Conservation (phyloP, 1,140 invertebrate species). For the Palaemon carinicauda region DNA sequence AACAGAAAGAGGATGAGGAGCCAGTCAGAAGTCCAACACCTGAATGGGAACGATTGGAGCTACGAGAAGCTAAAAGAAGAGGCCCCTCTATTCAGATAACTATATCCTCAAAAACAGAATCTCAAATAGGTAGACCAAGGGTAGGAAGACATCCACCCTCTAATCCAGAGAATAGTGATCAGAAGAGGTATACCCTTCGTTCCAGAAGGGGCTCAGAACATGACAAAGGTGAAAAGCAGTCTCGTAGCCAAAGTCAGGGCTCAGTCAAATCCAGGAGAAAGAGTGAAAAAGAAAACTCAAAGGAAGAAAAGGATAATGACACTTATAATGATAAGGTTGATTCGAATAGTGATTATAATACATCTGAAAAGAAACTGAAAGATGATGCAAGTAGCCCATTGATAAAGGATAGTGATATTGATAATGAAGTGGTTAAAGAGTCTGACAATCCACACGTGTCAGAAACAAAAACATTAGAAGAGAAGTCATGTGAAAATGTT, state of each 20-base stretch:
- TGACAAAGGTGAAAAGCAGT: background rate
- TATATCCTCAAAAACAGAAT: slow-evolving; percentile 53
- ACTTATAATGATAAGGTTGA: background rate
- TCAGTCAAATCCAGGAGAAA: background rate
- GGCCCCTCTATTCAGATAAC: slow-evolving; percentile 53
- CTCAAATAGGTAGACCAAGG: slow-evolving; percentile 45
- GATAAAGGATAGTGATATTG: no score
- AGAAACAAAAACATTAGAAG: no score
- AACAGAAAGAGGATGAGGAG: slow-evolving; percentile 24
- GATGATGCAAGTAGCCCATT: no score
- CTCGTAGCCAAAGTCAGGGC: background rate
- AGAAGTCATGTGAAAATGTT: no score
- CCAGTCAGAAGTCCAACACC: slow-evolving; percentile 46
- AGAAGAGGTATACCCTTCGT: background rate
- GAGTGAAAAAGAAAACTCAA: slow-evolving; percentile 26
- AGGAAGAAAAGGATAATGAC: background rate
- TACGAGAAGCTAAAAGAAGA: slow-evolving; percentile 44
- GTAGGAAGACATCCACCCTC: slow-evolving; percentile 7
- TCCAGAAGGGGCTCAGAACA: slow-evolving; percentile 3
- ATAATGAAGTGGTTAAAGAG: no score
- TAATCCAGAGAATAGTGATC: slow-evolving; percentile 25
- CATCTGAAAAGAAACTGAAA: background rate
- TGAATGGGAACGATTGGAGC: slow-evolving; percentile 46
- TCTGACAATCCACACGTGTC: no score
- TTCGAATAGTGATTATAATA: background rate